phyloP scores from a whole-genome alignment of 2,113 vertebrate species.

The Australoheros scitulus region DNA sequence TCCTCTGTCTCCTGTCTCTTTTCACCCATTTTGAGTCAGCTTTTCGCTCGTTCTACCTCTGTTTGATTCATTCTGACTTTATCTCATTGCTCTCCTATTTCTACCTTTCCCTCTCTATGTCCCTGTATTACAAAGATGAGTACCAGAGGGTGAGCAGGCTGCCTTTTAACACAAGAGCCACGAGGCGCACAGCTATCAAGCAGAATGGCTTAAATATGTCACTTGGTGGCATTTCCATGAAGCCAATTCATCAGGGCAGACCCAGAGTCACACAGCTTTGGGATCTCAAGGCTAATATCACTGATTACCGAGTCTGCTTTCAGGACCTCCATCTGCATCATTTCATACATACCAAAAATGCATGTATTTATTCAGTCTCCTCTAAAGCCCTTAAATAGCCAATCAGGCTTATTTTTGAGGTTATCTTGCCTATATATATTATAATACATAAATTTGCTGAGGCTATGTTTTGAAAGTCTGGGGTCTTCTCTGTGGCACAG shows the following conservation, averaged over 20 bases:
- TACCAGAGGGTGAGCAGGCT: conserved; percentile 15
- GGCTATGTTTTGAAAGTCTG: conserved; percentile 2
- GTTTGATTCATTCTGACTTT: conserved; percentile 33
- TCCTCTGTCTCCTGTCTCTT: conserved; percentile 12
- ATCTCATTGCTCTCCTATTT: conserved; percentile 16
- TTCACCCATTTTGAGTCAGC: conserved; percentile 30
- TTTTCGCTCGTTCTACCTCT: background rate
- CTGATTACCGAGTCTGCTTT: conserved; percentile 30
- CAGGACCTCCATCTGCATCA: conserved; percentile 37
- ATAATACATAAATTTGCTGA: conserved; percentile 12
- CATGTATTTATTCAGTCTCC: background rate
- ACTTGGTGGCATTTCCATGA: conserved; percentile 56
- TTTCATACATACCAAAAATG: conserved; percentile 32
- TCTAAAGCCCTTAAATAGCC: conserved; percentile 3
- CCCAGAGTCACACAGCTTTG: conserved; percentile 26
- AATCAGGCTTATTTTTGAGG: conserved; percentile 5
- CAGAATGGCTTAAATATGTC: conserved; percentile 61
- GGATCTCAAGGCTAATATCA: conserved; percentile 38
- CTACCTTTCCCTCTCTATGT: background rate
- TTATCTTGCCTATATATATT: background rate
- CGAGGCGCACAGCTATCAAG: conserved; percentile 49
- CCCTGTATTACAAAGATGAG: conserved; percentile 21
- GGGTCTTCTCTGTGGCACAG: conserved; percentile 11
- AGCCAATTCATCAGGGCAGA: conserved; percentile 51
- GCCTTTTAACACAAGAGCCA: conserved; percentile 46